Percentiles rank a stretch among this genome's conserved stretches.
Conservation (phyloP, 2,797 vertebrate species). For the Periparus ater region DNA sequence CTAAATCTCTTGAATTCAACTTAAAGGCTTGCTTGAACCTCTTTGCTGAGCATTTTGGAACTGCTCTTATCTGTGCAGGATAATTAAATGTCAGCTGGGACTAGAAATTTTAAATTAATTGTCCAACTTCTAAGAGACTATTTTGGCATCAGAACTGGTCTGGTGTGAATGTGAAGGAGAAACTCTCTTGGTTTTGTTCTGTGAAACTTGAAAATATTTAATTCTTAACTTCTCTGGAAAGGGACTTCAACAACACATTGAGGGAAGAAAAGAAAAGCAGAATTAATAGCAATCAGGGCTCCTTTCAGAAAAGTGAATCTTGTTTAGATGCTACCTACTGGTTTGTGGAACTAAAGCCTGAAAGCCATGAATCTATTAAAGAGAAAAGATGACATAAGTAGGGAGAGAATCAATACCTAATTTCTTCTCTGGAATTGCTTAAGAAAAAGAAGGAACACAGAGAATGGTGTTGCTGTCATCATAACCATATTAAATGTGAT, state of each 20-base stretch:
- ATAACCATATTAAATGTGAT: background rate
- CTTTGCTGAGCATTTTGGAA: background rate
- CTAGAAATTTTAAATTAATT: background rate
- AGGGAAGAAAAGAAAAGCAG: background rate
- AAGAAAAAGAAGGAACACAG: conserved; percentile 20
- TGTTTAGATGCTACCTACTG: conserved; percentile 45
- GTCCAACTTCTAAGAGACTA: background rate
- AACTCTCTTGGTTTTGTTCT: background rate
- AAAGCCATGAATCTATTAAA: conserved; percentile 43
- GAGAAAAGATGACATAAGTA: conserved; percentile 37
- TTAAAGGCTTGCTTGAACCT: background rate
- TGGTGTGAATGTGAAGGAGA: background rate
- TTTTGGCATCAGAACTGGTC: background rate
- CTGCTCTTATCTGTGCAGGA: background rate
- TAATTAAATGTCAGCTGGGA: background rate
- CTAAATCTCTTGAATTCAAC: background rate
- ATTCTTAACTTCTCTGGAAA: background rate
- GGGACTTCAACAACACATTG: background rate
- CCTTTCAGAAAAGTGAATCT: conserved; percentile 41
- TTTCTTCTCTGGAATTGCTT: conserved; percentile 58
- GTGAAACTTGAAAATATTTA: background rate
- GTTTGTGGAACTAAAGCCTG: conserved; percentile 42
- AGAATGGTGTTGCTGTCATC: background rate
- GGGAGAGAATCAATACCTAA: conserved; percentile 58
- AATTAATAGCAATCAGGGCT: conserved; percentile 35